Percentiles rank a stretch among this genome's conserved stretches.
phyloP scores from a whole-genome alignment of 1,140 invertebrate species.

The Euura saliciscinereae region DNA sequence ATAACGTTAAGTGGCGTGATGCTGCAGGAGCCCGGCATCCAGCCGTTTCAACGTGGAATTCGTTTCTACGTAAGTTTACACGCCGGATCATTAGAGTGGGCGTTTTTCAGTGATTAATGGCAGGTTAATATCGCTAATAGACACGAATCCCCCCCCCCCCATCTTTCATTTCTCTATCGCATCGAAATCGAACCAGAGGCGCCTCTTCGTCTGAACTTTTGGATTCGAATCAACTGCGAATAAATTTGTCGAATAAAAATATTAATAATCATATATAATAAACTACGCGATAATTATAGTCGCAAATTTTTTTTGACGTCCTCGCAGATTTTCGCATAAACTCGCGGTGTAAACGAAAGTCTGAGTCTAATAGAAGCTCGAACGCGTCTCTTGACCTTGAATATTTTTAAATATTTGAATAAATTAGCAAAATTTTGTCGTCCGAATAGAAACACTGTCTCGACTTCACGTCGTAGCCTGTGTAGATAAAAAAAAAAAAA shows the following conservation, averaged over 20 bases:
- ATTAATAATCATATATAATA: neutral
- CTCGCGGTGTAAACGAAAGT: neutral
- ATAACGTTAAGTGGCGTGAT: no score
- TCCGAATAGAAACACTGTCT: no score
- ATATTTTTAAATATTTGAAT: constrained; percentile 8
- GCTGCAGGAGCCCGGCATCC: no score
- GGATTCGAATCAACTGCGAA: no score
- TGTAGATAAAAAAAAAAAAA: no score
- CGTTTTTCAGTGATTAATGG: neutral
- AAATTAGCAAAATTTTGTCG: neutral
- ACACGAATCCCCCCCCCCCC: neutral
- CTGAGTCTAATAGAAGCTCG: neutral
- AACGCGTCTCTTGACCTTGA: neutral
- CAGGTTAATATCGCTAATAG: constrained; percentile 4
- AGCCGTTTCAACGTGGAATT: no score
- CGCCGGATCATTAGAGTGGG: neutral
- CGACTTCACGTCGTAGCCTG: no score
- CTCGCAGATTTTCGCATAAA: neutral
- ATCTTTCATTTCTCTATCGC: neutral
- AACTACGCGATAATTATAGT: neutral
- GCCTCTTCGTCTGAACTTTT: neutral
- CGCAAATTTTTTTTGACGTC: neutral
- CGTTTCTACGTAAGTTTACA: no score
- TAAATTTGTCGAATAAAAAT: no score
- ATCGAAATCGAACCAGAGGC: neutral